A percentile compares a stretch with the other conserved stretches of the same genome.
Evolutionary conservation across 1,140 invertebrate genomes (phyloP).

Genomic region (Drosophila seguyi): DNA sequence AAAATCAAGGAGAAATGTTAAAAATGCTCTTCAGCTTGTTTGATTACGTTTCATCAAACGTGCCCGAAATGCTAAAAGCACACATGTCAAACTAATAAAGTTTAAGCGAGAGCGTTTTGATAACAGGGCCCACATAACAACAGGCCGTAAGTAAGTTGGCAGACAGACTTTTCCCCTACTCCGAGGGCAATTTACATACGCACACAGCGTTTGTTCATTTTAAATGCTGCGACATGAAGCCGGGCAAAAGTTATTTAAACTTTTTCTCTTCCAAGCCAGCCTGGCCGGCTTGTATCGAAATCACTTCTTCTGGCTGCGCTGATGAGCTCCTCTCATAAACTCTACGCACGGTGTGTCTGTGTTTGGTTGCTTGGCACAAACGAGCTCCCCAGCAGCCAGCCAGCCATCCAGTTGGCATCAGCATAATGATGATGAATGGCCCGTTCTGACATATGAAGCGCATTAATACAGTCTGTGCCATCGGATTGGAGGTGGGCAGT

Average conservation of each 20-base stretch:
- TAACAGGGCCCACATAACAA: constrained; percentile 34
- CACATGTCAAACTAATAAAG: constrained; percentile 74
- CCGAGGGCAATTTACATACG: constrained; percentile 38
- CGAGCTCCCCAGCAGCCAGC: constrained; percentile 43
- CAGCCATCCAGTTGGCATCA: constrained; percentile 55
- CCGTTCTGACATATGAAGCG: constrained; percentile 50
- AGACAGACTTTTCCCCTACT: constrained; percentile 18
- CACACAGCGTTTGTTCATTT: constrained; percentile 54
- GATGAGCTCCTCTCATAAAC: constrained; percentile 59
- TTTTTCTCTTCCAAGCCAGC: constrained; percentile 31
- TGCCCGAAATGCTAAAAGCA: constrained; percentile 66
- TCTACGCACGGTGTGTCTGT: constrained; percentile 12
- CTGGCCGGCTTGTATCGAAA: constrained; percentile 23
- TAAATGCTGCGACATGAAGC: constrained; percentile 56
- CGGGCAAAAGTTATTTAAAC: constrained; percentile 62
- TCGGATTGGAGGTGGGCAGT: constrained; percentile 19
- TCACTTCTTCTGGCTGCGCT: constrained; percentile 45
- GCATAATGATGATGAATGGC: constrained; percentile 65
- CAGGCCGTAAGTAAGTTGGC: constrained; percentile 26
- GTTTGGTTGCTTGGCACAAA: constrained; percentile 18
- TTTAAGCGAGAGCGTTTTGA: constrained; percentile 66
- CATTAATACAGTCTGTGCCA: constrained; percentile 58
- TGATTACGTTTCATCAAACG: constrained; percentile 73
- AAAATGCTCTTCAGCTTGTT: constrained; percentile 59
- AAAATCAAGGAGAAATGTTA: constrained; percentile 10